Conservation (phyloP, 2,888 invertebrate species). For the Cataglyphis albicans region DNA sequence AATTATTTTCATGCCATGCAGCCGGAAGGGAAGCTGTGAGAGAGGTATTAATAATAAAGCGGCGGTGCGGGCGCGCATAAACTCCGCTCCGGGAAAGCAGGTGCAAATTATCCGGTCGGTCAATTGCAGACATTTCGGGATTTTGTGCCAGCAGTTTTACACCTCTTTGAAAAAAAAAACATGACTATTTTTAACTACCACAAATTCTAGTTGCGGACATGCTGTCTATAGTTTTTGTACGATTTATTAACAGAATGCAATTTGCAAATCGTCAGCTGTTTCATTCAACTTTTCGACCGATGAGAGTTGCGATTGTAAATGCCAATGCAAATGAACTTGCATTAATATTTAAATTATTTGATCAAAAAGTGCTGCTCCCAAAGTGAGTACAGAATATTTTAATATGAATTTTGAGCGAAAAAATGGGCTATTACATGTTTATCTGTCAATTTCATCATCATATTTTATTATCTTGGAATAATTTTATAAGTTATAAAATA, state of each 20-base stretch:
- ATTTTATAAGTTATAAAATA: background rate
- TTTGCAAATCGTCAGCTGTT: background rate
- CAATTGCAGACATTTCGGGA: constrained; percentile 19
- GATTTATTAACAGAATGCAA: constrained; percentile 1
- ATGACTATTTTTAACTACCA: constrained; percentile 16
- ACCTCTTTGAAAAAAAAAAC: background rate
- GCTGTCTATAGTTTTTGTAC: constrained; percentile 10
- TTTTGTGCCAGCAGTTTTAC: constrained; percentile 33
- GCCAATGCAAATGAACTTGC: constrained; percentile 12
- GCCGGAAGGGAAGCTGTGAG: background rate
- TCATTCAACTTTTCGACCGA: constrained; percentile 2
- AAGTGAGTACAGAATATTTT: constrained; percentile 12
- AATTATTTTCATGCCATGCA: constrained; percentile 34
- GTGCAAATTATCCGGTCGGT: constrained; percentile 42
- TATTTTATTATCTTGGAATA: background rate
- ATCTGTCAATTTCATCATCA: background rate
- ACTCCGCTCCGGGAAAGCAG: constrained; percentile 9
- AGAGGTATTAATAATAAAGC: constrained; percentile 37
- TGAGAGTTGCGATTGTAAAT: constrained; percentile 9
- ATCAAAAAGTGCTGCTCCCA: background rate
- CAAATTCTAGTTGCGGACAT: background rate
- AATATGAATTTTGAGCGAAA: background rate
- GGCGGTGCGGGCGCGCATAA: background rate
- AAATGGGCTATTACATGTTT: background rate
- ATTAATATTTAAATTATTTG: constrained; percentile 25